Percentiles rank a stretch among this genome's conserved stretches.
Conservation (phyloP, 2,113 vertebrate genomes). For the Camelus bactrianus region DNA sequence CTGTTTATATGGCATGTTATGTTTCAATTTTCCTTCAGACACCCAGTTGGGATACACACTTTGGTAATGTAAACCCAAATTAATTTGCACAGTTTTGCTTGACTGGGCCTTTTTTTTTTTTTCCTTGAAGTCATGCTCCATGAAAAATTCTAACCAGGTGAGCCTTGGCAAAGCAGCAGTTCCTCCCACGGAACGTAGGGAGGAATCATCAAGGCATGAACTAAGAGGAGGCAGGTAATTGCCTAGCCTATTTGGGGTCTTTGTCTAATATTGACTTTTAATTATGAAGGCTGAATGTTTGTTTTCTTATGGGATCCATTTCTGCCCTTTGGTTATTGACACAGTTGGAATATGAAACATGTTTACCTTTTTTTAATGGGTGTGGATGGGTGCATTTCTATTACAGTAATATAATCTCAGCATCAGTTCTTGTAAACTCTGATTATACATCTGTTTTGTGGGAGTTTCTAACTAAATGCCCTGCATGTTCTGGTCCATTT, state of each 20-base stretch:
- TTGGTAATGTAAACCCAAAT: conserved; percentile 88
- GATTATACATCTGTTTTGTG: not conserved
- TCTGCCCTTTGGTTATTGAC: conserved; percentile 84
- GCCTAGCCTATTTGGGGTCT: conserved; percentile 55
- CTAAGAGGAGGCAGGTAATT: conserved; percentile 81
- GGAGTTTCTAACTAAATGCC: conserved; percentile 21
- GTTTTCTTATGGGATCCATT: conserved; percentile 79
- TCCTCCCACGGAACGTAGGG: conserved; percentile 2
- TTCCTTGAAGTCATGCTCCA: conserved; percentile 84
- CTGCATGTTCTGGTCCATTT: not conserved
- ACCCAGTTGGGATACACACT: conserved; percentile 76
- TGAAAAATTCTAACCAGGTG: conserved; percentile 89
- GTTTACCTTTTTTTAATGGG: conserved; percentile 73
- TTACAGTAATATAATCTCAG: conserved; percentile 56
- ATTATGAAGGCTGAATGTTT: conserved; percentile 84
- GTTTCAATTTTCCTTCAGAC: conserved; percentile 76
- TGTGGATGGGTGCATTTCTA: conserved; percentile 62
- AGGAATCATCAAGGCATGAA: conserved; percentile 69
- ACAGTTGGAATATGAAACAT: conserved; percentile 81
- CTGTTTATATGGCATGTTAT: conserved; percentile 66
- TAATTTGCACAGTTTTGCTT: conserved; percentile 89
- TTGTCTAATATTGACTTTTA: conserved; percentile 84
- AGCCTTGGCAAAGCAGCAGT: conserved; percentile 78
- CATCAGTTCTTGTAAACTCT: conserved; percentile 7
- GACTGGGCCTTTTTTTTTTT: conserved; percentile 75